Evolutionary conservation across 2,797 vertebrate genomes (phyloP).

Genomic region (Linurgus olivaceus): DNA sequence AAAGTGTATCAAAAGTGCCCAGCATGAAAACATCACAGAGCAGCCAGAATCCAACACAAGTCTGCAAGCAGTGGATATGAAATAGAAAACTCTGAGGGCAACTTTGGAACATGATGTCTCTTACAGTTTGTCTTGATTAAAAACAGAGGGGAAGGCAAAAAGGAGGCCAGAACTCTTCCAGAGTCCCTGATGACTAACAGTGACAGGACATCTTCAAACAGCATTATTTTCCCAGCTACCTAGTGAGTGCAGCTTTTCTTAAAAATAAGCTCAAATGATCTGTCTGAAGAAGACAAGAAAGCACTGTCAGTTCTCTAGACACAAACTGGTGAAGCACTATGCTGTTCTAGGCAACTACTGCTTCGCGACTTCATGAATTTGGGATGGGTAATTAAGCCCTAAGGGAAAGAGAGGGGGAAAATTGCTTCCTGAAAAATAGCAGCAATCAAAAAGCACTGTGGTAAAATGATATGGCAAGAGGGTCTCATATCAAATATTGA

Average conservation of each 20-base stretch:
- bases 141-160: not conserved
- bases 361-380: not conserved
- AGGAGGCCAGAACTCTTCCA: not conserved
- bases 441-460: slow-evolving; percentile 17
- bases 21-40: not conserved
- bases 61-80: not conserved
- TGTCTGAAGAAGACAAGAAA: not conserved
- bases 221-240: not conserved
- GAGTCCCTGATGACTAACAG: not conserved
- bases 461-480: not conserved
- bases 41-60: not conserved
- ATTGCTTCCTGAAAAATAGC: not conserved
- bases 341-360: not conserved
- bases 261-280: not conserved
- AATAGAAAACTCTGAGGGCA: not conserved
- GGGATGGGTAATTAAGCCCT: not conserved
- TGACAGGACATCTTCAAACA: not conserved
- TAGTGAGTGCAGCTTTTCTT: not conserved
- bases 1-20: not conserved
- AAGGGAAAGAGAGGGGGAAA: not conserved
- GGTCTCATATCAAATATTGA: slow-evolving; percentile 26
- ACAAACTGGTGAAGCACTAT: not conserved
- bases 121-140: not conserved
- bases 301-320: not conserved
- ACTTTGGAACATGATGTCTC: not conserved